Conservation (phyloP, 1,140 invertebrate genomes). For the Elymnias hypermnestra region DNA sequence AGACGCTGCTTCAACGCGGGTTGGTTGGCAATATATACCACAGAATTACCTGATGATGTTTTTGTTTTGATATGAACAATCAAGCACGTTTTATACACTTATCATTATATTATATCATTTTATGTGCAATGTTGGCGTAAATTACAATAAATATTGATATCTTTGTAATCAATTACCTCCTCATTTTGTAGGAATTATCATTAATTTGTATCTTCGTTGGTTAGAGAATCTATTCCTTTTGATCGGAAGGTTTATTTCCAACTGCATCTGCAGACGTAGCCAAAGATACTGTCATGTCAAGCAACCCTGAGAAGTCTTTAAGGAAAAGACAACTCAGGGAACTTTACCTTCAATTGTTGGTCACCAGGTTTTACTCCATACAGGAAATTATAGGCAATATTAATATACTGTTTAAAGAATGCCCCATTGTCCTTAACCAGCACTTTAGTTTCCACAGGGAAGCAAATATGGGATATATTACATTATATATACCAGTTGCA, state of each 20-base stretch:
- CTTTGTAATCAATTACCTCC: too few relatives aligned
- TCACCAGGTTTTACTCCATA: conserved; percentile 79
- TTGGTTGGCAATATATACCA: too few relatives aligned
- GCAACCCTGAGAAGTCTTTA: conserved; percentile 66
- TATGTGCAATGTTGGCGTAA: too few relatives aligned
- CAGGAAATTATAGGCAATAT: conserved; percentile 84
- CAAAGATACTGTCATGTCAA: conserved; percentile 53
- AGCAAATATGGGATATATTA: too few relatives aligned
- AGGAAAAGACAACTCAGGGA: conserved; percentile 70
- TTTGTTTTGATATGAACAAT: too few relatives aligned
- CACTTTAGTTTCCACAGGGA: conserved; percentile 81
- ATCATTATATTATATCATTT: too few relatives aligned
- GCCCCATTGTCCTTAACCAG: conserved; percentile 67
- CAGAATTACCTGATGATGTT: too few relatives aligned
- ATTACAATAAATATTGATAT: too few relatives aligned
- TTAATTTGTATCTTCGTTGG: too few relatives aligned
- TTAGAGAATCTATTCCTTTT: conserved; percentile 67
- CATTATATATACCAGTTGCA: conserved; percentile 77
- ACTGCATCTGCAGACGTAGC: conserved; percentile 48
- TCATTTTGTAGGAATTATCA: too few relatives aligned
- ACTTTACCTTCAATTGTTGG: conserved; percentile 68
- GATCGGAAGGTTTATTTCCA: conserved; percentile 42
- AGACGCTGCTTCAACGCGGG: too few relatives aligned
- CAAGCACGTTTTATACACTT: too few relatives aligned
- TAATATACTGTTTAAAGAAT: conserved; percentile 79